Base-by-base conservation (phyloP, 2,888 invertebrate genomes). In the Calliphora vomitoria region DNA sequence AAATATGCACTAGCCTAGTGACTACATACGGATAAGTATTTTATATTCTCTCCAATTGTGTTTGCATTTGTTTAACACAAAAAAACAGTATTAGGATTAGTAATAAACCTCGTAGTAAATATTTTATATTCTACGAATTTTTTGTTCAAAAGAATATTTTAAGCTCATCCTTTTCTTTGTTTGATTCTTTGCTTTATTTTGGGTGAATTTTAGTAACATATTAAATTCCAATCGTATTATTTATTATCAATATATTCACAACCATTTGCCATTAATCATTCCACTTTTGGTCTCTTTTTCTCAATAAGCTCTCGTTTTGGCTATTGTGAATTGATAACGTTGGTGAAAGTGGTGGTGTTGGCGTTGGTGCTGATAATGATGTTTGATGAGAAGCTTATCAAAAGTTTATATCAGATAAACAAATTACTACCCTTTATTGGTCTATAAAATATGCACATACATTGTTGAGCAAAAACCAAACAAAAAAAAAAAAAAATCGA, bases 391-490 rank as follows among this genome's bases (percentile, higher is more conserved):
- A 13, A 11, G 41, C 41, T 44, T 20, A 44, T 11, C 15, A 38
- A 41, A 64, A 64, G 38, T 38, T 25, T 64, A 20, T 41, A 66
- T 20, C 41, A 44, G 66, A 66, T 66, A 66, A 66, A 66, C 41
- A 66, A 66, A 66, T 66, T 66, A 44, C 5, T 41, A 41, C 41
- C 20, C 18, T 41, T 41, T 11, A 20, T 44, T 18, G 41, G 13
- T 66, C 66, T 11, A 44, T 66, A 41, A 66, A 41, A 66, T 41
- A 66, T 66, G 20, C 20, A 11, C 20, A 41, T 41, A 66, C 18
- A 66, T 44, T 66, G 5, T 60, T 60, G 31, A 15, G 15, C 8
- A 35, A n/a, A 35, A 35, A 15, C 8, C 3, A 31, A 15, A 31
- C 3, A 6, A 58, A 25, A 25, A 20, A 6, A 58, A 25, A 25